Percentiles rank a stretch among this genome's conserved stretches.
Conservation (phyloP, 2,113 vertebrate species). For the Psephotus haematonotus region DNA sequence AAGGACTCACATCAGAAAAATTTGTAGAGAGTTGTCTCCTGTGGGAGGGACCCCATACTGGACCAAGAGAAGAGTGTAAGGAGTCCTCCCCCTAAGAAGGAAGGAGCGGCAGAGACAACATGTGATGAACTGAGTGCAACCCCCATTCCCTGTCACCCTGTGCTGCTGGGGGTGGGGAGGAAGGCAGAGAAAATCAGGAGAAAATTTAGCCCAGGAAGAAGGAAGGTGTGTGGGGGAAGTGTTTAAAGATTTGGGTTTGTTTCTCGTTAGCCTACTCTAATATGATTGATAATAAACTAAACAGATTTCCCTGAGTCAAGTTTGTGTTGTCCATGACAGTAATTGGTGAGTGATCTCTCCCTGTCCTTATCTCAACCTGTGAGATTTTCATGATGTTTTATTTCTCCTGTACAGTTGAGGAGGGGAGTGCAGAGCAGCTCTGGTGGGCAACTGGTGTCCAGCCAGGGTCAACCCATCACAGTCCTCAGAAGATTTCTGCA, state of each 20-base stretch:
- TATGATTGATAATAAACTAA: neutral
- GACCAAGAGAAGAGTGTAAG: neutral
- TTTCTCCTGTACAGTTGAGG: neutral
- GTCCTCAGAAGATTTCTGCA: neutral
- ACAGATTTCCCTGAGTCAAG: neutral
- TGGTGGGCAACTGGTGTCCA: fast-evolving
- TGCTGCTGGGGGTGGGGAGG: fast-evolving
- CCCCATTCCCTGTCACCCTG: fast-evolving
- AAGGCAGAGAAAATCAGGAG: neutral
- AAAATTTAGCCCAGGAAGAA: neutral
- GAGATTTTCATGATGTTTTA: neutral
- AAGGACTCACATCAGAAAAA: neutral
- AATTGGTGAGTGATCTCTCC: neutral
- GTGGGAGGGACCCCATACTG: neutral
- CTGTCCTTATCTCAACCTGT: neutral
- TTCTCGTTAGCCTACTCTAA: neutral
- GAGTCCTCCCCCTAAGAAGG: neutral
- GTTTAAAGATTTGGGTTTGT: neutral
- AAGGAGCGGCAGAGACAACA: neutral
- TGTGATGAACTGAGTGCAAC: fast-evolving
- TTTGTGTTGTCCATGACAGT: fast-evolving
- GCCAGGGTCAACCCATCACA: neutral
- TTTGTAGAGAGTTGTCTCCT: neutral
- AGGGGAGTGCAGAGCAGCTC: neutral
- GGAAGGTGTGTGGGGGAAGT: fast-evolving